A percentile compares a stretch with the other conserved stretches of the same genome.
Evolutionary conservation across 2,113 vertebrate species (phyloP).

Genomic region (Patagioenas fasciata): DNA sequence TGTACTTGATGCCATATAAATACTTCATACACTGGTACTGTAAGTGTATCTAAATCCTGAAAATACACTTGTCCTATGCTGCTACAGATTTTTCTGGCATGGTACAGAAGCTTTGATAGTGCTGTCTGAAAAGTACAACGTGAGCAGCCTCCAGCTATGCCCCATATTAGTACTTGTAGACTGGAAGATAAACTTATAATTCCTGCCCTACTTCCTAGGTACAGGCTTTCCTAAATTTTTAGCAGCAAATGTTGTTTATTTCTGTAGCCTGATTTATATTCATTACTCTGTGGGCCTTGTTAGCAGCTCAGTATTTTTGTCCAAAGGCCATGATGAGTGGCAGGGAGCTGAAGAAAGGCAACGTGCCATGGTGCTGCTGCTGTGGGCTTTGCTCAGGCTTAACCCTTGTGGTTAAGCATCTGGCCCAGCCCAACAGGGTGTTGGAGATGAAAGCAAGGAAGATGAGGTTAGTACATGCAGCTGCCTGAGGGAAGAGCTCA

Average conservation of each 20-base stretch:
- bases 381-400: neutral
- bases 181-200: neutral
- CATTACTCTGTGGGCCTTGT: neutral
- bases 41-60: neutral
- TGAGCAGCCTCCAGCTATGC: neutral
- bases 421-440: neutral
- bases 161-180: neutral
- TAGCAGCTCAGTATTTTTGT: neutral
- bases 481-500: neutral
- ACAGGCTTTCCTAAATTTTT: neutral
- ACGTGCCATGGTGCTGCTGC: neutral
- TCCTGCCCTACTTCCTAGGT: neutral
- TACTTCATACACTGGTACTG: neutral
- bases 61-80: neutral
- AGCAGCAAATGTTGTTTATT: neutral
- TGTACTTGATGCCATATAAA: neutral
- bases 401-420: neutral
- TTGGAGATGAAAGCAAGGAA: neutral
- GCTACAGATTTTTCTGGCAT: neutral
- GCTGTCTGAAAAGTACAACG: neutral
- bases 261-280: neutral
- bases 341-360: neutral
- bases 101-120: neutral
- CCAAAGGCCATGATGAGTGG: neutral
- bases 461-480: neutral